Conservation (phyloP, 2,113 vertebrate species). For the Pogonocichla stellata region DNA sequence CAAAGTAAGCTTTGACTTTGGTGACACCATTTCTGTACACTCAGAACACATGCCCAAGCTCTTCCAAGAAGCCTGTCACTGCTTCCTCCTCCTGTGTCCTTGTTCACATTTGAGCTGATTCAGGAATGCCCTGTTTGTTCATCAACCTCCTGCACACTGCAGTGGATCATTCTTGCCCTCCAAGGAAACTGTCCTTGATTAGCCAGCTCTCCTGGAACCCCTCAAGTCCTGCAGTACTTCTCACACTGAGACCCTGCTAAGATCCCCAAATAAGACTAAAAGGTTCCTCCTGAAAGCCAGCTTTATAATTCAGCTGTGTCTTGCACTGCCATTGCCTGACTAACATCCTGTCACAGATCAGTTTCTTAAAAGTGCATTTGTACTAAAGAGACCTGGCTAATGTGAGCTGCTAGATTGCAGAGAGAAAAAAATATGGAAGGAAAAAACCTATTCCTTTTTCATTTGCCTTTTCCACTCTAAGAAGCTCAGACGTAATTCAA, state of each 20-base stretch:
- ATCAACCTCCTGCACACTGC: not conserved
- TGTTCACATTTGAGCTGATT: not conserved
- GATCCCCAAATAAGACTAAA: not conserved
- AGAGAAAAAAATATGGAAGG: not conserved
- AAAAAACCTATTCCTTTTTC: not conserved
- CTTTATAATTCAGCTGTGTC: not conserved
- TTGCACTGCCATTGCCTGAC: not conserved
- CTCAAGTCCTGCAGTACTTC: not conserved
- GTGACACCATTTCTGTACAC: not conserved
- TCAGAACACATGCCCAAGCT: accelerated
- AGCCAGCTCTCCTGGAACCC: not conserved
- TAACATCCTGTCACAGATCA: not conserved
- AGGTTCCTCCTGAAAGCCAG: not conserved
- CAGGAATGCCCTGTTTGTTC: not conserved
- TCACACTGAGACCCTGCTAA: not conserved
- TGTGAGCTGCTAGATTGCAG: not conserved
- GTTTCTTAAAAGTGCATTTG: not conserved
- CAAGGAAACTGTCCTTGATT: not conserved
- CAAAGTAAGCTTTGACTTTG: not conserved
- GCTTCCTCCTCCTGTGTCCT: not conserved
- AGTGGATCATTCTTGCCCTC: not conserved
- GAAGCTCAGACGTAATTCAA: not conserved
- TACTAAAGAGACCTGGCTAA: not conserved
- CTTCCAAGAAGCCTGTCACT: not conserved
- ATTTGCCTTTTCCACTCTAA: not conserved